Percentiles rank a stretch among this genome's conserved stretches.
Evolutionary conservation across 2,113 vertebrate species (phyloP).

Genomic region (Trachemys scripta): DNA sequence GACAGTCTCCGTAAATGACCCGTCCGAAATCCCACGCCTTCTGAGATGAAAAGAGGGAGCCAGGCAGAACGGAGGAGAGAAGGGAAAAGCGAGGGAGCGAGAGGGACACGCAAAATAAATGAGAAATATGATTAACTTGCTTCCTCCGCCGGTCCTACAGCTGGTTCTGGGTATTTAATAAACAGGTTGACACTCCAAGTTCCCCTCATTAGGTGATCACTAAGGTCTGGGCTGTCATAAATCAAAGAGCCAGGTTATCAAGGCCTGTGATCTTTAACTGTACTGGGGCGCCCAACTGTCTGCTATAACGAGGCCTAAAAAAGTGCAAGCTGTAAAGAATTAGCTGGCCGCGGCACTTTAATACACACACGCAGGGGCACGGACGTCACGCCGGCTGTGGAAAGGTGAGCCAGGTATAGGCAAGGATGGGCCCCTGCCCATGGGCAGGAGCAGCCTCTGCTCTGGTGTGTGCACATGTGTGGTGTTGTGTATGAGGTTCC

Average conservation of each 20-base stretch:
- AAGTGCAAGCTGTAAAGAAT: constrained; percentile 93
- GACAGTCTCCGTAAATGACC: constrained; percentile 75
- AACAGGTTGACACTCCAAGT: constrained; percentile 96
- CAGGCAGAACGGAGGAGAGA: constrained; percentile 9
- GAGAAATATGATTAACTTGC: constrained; percentile 86
- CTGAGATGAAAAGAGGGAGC: constrained; percentile 57
- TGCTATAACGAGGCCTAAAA: constrained; percentile 84
- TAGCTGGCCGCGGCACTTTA: constrained; percentile 69
- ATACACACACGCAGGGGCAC: not conserved
- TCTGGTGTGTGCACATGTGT: not conserved
- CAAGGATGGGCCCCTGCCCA: not conserved
- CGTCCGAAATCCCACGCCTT: constrained; percentile 74
- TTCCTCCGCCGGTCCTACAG: constrained; percentile 82
- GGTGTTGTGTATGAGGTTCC: not conserved
- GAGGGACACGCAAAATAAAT: constrained; percentile 64
- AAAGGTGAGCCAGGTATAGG: not conserved
- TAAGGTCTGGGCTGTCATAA: constrained; percentile 89
- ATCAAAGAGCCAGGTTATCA: constrained; percentile 97
- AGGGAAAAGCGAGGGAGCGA: not conserved
- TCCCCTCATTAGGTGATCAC: constrained; percentile 97
- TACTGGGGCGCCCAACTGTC: constrained; percentile 97
- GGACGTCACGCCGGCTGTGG: not conserved
- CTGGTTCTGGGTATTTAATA: constrained; percentile 98
- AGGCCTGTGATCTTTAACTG: constrained; percentile 95
- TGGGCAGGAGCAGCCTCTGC: constrained; percentile 14